A percentile compares a stretch with the other conserved stretches of the same genome.
Conservation (phyloP, 2,113 vertebrate genomes). For the Grus americana region DNA sequence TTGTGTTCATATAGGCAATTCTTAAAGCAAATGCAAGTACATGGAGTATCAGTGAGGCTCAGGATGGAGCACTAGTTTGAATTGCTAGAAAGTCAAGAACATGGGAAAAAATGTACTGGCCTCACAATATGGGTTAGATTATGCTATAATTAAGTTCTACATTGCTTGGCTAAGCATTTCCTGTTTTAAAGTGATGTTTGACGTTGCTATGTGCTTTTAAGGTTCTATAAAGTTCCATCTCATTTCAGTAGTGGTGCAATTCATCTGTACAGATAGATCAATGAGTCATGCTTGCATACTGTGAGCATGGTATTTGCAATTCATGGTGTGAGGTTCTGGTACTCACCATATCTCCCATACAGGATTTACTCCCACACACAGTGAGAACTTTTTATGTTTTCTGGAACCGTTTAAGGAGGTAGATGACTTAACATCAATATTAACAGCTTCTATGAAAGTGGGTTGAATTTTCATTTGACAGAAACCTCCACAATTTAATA, state of each 20-base stretch:
- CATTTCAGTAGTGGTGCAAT: background rate
- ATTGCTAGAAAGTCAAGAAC: background rate
- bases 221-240: background rate
- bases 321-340: background rate
- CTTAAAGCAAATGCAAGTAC: background rate
- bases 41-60: background rate
- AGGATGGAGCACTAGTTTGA: background rate
- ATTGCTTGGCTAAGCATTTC: background rate
- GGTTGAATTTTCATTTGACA: background rate
- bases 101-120: background rate
- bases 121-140: background rate
- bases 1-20: background rate
- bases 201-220: background rate
- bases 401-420: background rate
- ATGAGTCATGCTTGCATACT: background rate
- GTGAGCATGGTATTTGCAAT: background rate
- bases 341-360: background rate
- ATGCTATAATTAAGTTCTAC: background rate
- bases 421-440: constrained; percentile 4
- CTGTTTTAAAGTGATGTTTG: background rate
- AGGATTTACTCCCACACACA: background rate
- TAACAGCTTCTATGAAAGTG: constrained; percentile 1
- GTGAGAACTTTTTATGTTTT: background rate
- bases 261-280: background rate
- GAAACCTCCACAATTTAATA: background rate